A percentile compares a stretch with the other conserved stretches of the same genome.
Evolutionary conservation across 2,888 invertebrate species (phyloP).

Genomic region (Spialia ferax): DNA sequence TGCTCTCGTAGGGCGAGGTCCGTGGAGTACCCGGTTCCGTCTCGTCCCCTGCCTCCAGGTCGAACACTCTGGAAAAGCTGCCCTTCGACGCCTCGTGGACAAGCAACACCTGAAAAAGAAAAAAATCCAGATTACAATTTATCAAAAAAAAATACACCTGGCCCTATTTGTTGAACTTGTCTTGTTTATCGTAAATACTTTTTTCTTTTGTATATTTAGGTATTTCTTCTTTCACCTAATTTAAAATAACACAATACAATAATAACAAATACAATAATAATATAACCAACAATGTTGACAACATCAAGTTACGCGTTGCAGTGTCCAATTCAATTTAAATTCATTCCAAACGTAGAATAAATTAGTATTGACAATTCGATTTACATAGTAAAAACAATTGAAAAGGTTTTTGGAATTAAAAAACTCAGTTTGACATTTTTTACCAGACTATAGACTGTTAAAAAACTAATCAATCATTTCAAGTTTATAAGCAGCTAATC

Average conservation of each 20-base stretch:
- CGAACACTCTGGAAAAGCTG: constrained; percentile 97
- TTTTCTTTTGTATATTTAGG: too few species aligned
- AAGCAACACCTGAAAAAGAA: constrained; percentile 89
- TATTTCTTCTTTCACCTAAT: too few species aligned
- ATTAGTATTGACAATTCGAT: neutral
- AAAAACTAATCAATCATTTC: neutral
- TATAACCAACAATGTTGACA: neutral
- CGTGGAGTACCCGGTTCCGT: constrained; percentile 93
- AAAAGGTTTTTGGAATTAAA: neutral
- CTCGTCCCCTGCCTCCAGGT: constrained; percentile 96
- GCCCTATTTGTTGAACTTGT: too few species aligned
- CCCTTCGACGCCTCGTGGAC: constrained; percentile 96
- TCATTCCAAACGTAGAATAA: neutral
- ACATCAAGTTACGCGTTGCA: neutral
- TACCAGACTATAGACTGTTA: too few species aligned
- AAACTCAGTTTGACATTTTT: neutral
- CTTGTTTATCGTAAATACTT: too few species aligned
- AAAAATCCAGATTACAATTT: too few species aligned
- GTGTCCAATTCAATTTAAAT: constrained; percentile 4
- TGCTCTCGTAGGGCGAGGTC: constrained; percentile 95
- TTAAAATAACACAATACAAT: too few species aligned
- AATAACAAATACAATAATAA: too few species aligned
- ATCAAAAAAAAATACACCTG: too few species aligned
- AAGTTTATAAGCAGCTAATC: neutral
- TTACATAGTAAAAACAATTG: neutral